Evolutionary conservation across 2,113 vertebrate genomes (phyloP).

Genomic region (Tympanuchus pallidicinctus): DNA sequence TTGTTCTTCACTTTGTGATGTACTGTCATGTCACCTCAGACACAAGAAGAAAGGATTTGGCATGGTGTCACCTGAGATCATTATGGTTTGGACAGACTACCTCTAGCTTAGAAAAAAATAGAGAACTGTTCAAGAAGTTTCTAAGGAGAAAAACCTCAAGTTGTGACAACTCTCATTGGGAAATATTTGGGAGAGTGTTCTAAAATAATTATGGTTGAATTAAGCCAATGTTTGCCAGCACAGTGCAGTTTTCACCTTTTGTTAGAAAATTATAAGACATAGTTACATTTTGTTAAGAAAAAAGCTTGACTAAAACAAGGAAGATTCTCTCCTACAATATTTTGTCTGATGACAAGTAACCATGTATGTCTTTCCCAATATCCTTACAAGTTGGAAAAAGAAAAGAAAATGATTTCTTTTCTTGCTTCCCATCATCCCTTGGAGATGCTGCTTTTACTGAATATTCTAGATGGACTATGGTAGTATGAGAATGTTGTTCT

Average conservation of each 20-base stretch:
- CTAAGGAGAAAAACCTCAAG: not conserved
- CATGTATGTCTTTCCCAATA: not conserved
- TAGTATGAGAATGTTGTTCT: not conserved
- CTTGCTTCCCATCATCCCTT: not conserved
- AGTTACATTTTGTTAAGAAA: not conserved
- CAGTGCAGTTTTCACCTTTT: not conserved
- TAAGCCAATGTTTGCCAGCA: not conserved
- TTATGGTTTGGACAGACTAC: not conserved
- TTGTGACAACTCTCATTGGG: not conserved
- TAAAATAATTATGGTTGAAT: not conserved
- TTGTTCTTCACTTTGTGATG: not conserved
- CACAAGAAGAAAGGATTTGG: constrained; percentile 24
- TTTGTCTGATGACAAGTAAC: not conserved
- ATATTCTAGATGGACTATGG: not conserved
- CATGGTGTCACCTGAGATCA: constrained; percentile 45
- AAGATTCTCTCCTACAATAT: not conserved
- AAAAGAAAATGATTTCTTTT: not conserved
- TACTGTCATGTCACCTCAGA: constrained; percentile 45
- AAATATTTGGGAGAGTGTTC: not conserved
- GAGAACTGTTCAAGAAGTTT: not conserved
- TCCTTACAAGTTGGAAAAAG: not conserved
- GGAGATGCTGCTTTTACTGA: not conserved
- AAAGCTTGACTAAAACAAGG: not conserved
- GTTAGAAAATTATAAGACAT: not conserved
- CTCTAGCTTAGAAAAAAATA: not conserved